Evolutionary conservation across 2,113 vertebrate genomes (phyloP).

Genomic region (Budorcas taxicolor): DNA sequence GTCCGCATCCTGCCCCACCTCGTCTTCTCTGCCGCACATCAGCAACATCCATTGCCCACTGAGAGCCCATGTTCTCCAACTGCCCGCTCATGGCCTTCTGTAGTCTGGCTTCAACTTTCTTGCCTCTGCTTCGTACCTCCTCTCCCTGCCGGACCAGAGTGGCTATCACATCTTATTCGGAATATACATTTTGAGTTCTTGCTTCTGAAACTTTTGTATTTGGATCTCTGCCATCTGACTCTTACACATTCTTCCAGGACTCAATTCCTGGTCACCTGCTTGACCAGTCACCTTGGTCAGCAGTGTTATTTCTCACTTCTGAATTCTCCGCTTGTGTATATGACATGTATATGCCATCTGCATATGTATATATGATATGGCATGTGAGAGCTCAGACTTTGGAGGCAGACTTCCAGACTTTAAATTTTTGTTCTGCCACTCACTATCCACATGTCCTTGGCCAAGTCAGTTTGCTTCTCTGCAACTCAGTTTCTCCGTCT

Average conservation of each 20-base stretch:
- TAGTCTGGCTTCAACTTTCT: not conserved
- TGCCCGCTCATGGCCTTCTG: not conserved
- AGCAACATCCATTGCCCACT: not conserved
- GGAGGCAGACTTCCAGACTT: not conserved
- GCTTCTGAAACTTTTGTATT: not conserved
- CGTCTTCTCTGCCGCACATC: not conserved
- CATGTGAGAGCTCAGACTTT: not conserved
- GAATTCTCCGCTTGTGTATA: not conserved
- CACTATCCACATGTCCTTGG: not conserved
- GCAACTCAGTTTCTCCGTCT: not conserved
- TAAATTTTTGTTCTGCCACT: not conserved
- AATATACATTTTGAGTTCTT: not conserved
- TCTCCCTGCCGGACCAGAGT: not conserved
- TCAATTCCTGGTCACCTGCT: not conserved
- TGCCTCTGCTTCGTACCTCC: not conserved
- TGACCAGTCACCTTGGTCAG: not conserved
- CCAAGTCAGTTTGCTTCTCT: not conserved
- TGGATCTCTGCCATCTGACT: not conserved
- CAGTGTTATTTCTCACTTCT: not conserved
- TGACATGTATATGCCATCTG: not conserved
- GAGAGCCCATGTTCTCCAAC: not conserved
- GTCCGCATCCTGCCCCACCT: not conserved
- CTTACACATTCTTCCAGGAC: not conserved
- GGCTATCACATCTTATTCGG: not conserved
- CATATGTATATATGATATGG: not conserved